phyloP scores from a whole-genome alignment of 30 jellyfish, hydroid and myxozoan species.

The Aurelia sp. region DNA sequence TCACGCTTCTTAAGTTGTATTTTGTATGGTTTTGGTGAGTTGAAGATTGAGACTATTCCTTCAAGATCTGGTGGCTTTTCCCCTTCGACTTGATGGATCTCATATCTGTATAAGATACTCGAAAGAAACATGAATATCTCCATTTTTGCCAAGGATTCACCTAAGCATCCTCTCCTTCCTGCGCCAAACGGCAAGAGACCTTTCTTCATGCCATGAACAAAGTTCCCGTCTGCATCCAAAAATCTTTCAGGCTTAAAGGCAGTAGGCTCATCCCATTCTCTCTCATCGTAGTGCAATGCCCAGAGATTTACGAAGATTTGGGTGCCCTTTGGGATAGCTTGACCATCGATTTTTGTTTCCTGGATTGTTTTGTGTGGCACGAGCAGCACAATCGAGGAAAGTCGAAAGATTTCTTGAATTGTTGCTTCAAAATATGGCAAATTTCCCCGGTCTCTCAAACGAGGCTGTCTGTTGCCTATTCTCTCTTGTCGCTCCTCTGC shows the following conservation, averaged over 20 bases:
- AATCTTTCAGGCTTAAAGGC: constrained; percentile 80
- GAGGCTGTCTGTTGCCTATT: constrained; percentile 71
- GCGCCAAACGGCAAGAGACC: constrained; percentile 91
- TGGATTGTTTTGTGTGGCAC: constrained; percentile 72
- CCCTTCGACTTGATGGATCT: constrained; percentile 27
- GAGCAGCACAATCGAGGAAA: constrained; percentile 77
- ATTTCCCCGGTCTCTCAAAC: constrained; percentile 58
- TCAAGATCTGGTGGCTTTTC: constrained; percentile 51
- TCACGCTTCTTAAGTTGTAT: constrained; percentile 1
- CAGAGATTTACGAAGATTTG: constrained; percentile 70
- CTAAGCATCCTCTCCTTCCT: constrained; percentile 90
- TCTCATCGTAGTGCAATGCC: constrained; percentile 78
- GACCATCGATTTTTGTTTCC: constrained; percentile 54
- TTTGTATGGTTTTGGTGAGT: constrained; percentile 56
- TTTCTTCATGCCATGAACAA: constrained; percentile 44
- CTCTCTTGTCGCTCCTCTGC: constrained; percentile 64
- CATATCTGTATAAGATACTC: constrained; percentile 41
- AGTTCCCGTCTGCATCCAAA: constrained; percentile 58
- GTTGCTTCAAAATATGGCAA: constrained; percentile 70
- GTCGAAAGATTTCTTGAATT: constrained; percentile 71
- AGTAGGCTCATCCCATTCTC: constrained; percentile 81
- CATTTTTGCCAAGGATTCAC: constrained; percentile 68
- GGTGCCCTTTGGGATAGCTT: constrained; percentile 66
- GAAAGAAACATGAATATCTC: constrained; percentile 42
- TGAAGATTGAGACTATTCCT: constrained; percentile 38